These are phyloP conservation scores for Struthidea cinerea DNA, from an alignment of 2,113 vertebrate genomes.

Conservation along the genomic window DNA sequence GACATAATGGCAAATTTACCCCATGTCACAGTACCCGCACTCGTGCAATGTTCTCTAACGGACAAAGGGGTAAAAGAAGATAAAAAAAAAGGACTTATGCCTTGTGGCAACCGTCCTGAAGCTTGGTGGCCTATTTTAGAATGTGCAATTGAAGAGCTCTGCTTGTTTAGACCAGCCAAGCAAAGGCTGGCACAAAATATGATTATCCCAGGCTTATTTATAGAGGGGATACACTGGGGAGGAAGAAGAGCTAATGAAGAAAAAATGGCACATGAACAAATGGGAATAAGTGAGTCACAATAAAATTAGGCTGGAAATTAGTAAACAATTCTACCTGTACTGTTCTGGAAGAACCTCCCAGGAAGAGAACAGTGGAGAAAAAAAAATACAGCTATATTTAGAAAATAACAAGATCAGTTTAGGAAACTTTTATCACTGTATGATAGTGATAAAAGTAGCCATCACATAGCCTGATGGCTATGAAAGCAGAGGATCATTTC, in stretches of 20 bases:
- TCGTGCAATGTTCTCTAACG: background rate
- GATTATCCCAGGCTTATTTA: slow-evolving; percentile 27
- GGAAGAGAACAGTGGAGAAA: background rate
- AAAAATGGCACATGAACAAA: background rate
- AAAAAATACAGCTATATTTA: background rate
- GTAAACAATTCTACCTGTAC: background rate
- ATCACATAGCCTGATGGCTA: background rate
- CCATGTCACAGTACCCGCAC: background rate
- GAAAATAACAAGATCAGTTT: background rate
- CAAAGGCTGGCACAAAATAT: background rate
- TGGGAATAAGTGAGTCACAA: background rate
- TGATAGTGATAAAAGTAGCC: too few relatives aligned
- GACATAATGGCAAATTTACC: background rate
- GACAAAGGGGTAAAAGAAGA: background rate
- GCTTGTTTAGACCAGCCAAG: slow-evolving; percentile 6
- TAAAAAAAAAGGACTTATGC: background rate
- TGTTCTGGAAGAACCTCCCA: background rate
- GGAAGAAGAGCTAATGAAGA: slow-evolving; percentile 11
- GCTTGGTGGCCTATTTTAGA: background rate
- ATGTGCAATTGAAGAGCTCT: background rate
- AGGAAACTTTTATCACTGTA: background rate
- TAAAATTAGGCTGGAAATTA: slow-evolving; percentile 1
- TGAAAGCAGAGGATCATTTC: background rate
- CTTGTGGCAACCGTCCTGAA: background rate
- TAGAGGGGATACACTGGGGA: background rate